Base-by-base conservation (phyloP, 2,113 vertebrate genomes). In the Chaetodon auriga region DNA sequence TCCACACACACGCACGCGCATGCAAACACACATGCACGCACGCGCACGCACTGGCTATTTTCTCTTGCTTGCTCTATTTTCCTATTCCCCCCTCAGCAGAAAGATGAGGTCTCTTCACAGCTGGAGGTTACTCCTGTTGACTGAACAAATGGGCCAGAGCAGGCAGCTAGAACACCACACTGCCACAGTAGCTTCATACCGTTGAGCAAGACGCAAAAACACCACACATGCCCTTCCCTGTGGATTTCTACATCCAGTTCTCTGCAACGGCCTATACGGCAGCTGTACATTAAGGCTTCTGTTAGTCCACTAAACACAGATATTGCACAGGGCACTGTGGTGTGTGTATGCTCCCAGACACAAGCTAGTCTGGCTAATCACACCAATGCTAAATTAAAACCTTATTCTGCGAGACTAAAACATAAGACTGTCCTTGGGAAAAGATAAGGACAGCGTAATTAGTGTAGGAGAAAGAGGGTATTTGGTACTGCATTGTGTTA, bases 121-220 rank as follows among this genome's bases (percentile, higher is more conserved):
- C 78, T 90, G 89, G 84, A 89, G 84, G 89, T 90, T 81, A 86
- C 87, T 89, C 81, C 84, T 87, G 83, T 82, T 92, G 90, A 86
- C 84, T 86, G 89, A 83, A 84, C 76, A 90, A 89, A 90, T 86
- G 61, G 78, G 86, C 77, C 87, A 89, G 43, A 78, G 83, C 68
- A 55, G 66, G 54, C 68, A 71, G 78, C 73, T 41, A 61, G 66
- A 63, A 73, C 16, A 63, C 78, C 66, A 58, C 45, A 4, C 70
- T 66, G 62, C 48, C 76, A 89, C 73, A 54, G 58, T 69, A 68
- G 43, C 73, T 15, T 68, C 75, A 77, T 57, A 73, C 70, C 88
- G 36, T 38, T 48, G 36, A 77, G 54, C 66, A 86, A 74, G 48
- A 75, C 19, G 18, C 38, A 84, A 19, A 70, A 49, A 68, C 69